Conservation (phyloP, 1,140 invertebrate species). For the Lordiphosa stackelbergi region DNA sequence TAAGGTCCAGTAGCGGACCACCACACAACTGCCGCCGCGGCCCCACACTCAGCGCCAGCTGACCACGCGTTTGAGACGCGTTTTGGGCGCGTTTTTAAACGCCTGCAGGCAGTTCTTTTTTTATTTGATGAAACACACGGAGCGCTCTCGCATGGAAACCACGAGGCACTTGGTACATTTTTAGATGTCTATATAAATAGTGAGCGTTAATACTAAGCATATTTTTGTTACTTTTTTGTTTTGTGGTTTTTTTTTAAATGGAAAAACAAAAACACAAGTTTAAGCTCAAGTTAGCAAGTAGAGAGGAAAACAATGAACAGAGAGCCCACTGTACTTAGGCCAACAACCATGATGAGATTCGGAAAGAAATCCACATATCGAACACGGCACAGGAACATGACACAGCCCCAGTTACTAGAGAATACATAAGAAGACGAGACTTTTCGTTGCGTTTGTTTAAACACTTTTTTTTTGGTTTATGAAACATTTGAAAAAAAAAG, state of each 20-base stretch:
- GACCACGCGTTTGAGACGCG: slow-evolving; percentile 23
- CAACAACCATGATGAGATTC: slow-evolving; percentile 3
- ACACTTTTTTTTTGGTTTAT: slow-evolving; percentile 52
- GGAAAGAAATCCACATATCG: slow-evolving; percentile 10
- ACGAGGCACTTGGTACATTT: slow-evolving; percentile 7
- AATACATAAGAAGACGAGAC: slow-evolving; percentile 10
- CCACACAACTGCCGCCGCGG: slow-evolving; percentile 16
- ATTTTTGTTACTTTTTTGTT: slow-evolving; percentile 4
- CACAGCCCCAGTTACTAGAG: slow-evolving; percentile 45
- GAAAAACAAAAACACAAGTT: slow-evolving; percentile 22
- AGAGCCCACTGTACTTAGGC: slow-evolving; percentile 8
- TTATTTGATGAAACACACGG: slow-evolving; percentile 23
- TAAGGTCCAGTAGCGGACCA: slow-evolving; percentile 3
- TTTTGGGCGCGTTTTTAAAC: slow-evolving; percentile 26
- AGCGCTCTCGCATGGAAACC: slow-evolving; percentile 19
- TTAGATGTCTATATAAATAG: not conserved
- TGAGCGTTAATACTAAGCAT: slow-evolving; percentile 5
- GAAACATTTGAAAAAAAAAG: slow-evolving; percentile 50
- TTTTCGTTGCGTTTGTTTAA: slow-evolving; percentile 11
- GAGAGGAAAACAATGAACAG: slow-evolving; percentile 4
- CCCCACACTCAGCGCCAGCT: slow-evolving; percentile 8
- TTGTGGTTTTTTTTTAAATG: slow-evolving; percentile 14
- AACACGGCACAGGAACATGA: slow-evolving; percentile 6
- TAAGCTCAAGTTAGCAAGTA: slow-evolving; percentile 31
- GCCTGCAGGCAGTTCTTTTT: slow-evolving; percentile 33